Base-by-base conservation (phyloP, 2,113 vertebrate species). In the Toxostoma redivivum region DNA sequence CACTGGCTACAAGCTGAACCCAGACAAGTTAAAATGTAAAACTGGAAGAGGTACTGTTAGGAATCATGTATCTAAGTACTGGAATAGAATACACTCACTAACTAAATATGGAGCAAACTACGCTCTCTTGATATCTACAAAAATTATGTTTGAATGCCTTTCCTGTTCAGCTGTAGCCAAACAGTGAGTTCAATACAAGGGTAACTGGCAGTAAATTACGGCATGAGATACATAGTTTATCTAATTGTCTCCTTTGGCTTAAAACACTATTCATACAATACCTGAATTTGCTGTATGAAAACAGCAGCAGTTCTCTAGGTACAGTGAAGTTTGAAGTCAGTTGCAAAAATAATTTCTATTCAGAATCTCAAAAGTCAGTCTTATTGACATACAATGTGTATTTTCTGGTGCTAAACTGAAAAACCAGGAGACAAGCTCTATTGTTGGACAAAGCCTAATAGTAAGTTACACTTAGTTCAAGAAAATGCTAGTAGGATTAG, bases 351-450 rank as follows among this genome's bases (percentile, higher is more conserved):
- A 20, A 35, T 45, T 72, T 67, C 23, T 27, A 66, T 8, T 78
- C 33, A 65, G 65, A 31, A 85, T 40, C 24, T 40, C n/a, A 45
- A 73, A 90, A 78, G 16, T 1, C 21, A 61, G 14, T 45, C 24
- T 58, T 69, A 60, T 1, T 65, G 73, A 51, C 0, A 1, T 7
- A 62, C 0, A 22, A 40, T 25, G 28, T 54, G 0, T 80, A 37
- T 40, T 51, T 86, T 31, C 60, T 53, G 9, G 23, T 62, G 42
- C 24, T 73, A 48, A 81, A 66, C n/a, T 21, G 37, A 88, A 81
- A 81, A 90, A 37, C 14, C 20, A 50, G 20, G 57, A 73, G 35
- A 84, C 18, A 92, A 69, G 22, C 2, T 58, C 22, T 12, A 12
- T 6, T 53, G 15, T 3, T 70, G n/a, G n/a, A 54, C 51, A 48